Evolutionary conservation across 35 echinoderm and acorn worm genomes (phyloP).

Genomic region (Stichopus chloronotus): DNA sequence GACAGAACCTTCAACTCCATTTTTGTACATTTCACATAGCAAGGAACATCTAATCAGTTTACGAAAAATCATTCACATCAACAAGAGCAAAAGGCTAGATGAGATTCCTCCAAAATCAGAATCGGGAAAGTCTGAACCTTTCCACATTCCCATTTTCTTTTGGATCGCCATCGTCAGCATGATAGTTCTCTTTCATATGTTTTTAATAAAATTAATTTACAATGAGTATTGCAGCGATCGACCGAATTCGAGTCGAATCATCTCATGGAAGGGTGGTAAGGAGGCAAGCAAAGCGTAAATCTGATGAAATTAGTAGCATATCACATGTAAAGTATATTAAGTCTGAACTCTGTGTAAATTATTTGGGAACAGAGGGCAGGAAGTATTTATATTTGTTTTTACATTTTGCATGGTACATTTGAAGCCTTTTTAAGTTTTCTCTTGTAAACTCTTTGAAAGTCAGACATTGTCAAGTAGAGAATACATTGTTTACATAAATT

Average conservation of each 20-base stretch:
- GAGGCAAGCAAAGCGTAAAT: slow-evolving; percentile 22
- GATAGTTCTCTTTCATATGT: slow-evolving; percentile 85
- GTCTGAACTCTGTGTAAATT: too few relatives aligned
- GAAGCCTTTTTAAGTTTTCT: too few relatives aligned
- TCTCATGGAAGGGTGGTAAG: slow-evolving; percentile 49
- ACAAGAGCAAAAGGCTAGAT: slow-evolving; percentile 75
- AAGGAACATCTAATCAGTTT: slow-evolving; percentile 78
- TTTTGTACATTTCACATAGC: slow-evolving; percentile 93
- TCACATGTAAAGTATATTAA: too few relatives aligned
- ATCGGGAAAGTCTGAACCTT: slow-evolving; percentile 60
- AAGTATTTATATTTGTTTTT: too few relatives aligned
- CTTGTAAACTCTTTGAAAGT: too few relatives aligned
- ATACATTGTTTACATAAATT: too few relatives aligned
- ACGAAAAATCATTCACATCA: slow-evolving; percentile 82
- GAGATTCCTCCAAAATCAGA: slow-evolving; percentile 49
- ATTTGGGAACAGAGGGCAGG: too few relatives aligned
- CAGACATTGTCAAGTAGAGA: too few relatives aligned
- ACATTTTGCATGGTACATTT: too few relatives aligned
- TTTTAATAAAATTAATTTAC: slow-evolving; percentile 88
- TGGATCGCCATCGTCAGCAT: slow-evolving; percentile 81
- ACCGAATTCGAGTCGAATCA: slow-evolving; percentile 21
- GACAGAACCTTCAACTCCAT: slow-evolving; percentile 89
- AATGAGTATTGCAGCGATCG: slow-evolving; percentile 84
- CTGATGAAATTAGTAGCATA: too few relatives aligned
- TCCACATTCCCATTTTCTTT: slow-evolving; percentile 81